Percentiles rank a stretch among this genome's conserved stretches.
These are phyloP conservation scores for Campaea margaritaria DNA, from an alignment of 2,888 invertebrate genomes.

Conservation along the genomic window DNA sequence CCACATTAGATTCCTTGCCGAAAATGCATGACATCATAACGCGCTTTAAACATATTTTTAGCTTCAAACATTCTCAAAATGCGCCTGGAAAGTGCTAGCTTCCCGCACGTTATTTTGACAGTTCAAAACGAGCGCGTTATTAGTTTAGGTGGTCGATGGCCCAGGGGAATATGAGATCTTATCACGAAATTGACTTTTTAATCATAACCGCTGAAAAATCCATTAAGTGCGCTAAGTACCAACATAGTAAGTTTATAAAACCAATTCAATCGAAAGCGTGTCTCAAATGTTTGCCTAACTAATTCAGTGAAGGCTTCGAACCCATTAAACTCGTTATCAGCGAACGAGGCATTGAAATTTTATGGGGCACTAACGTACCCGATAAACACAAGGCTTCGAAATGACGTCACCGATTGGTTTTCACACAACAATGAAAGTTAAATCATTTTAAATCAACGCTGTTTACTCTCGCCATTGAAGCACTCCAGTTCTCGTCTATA, in stretches of 20 bases:
- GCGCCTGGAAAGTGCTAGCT: no score
- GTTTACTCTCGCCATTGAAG: slow-evolving; percentile 6
- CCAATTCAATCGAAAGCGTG: slow-evolving; percentile 10
- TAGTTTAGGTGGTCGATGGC: no score
- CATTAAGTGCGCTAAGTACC: no score
- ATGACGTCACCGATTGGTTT: slow-evolving; percentile 19
- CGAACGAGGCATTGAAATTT: slow-evolving; percentile 24
- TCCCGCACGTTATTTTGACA: no score
- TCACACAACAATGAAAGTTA: slow-evolving; percentile 20
- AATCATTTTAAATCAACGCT: slow-evolving; percentile 22
- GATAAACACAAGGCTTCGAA: slow-evolving; percentile 7
- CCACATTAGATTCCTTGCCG: no score
- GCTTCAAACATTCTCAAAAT: no score
- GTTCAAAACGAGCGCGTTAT: no score
- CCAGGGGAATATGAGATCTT: no score
- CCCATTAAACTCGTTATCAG: slow-evolving; percentile 18
- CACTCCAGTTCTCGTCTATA: slow-evolving; percentile 6
- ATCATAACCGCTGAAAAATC: no score
- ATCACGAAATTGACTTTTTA: no score
- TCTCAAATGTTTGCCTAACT: slow-evolving; percentile 21
- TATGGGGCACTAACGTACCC: slow-evolving; percentile 16
- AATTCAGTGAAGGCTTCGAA: slow-evolving; percentile 22
- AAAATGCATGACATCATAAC: no score
- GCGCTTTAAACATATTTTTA: no score
- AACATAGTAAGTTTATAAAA: slow-evolving; percentile 3